Conservation (phyloP, 2,113 vertebrate species). For the Ia io region DNA sequence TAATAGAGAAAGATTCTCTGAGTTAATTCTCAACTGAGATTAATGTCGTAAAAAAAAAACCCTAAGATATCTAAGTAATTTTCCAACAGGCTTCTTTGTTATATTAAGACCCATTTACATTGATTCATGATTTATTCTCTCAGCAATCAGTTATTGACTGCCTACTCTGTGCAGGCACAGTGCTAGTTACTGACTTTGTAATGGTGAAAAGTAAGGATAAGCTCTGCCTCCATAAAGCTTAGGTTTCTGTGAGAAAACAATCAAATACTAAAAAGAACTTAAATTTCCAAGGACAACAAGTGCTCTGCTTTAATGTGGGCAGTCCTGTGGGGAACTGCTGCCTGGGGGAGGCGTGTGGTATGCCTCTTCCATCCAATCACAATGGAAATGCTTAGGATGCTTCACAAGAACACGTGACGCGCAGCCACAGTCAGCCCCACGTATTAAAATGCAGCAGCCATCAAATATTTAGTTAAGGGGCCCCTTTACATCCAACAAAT, state of each 20-base stretch:
- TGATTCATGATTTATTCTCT: neutral
- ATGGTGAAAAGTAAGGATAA: neutral
- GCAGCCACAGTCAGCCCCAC: neutral
- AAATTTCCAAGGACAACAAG: neutral
- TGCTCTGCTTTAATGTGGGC: neutral
- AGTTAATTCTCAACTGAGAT: neutral
- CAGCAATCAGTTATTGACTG: neutral
- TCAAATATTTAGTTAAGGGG: neutral
- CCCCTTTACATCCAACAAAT: neutral
- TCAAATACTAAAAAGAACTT: constrained; percentile 17
- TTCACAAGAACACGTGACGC: neutral
- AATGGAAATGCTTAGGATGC: neutral
- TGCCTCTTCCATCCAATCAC: neutral
- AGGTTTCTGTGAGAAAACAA: neutral
- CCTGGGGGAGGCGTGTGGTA: neutral
- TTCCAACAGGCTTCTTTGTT: neutral
- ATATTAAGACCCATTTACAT: constrained; percentile 5
- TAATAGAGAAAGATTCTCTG: neutral
- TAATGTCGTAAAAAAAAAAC: neutral
- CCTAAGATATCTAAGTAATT: neutral
- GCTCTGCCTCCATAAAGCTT: neutral
- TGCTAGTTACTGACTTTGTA: neutral
- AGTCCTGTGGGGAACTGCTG: neutral
- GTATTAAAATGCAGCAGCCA: neutral
- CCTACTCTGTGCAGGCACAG: neutral